Percentiles rank a stretch among this genome's conserved stretches.
These are phyloP conservation scores for Cuculus canorus DNA, from an alignment of 2,797 vertebrate genomes.

Conservation along the genomic window DNA sequence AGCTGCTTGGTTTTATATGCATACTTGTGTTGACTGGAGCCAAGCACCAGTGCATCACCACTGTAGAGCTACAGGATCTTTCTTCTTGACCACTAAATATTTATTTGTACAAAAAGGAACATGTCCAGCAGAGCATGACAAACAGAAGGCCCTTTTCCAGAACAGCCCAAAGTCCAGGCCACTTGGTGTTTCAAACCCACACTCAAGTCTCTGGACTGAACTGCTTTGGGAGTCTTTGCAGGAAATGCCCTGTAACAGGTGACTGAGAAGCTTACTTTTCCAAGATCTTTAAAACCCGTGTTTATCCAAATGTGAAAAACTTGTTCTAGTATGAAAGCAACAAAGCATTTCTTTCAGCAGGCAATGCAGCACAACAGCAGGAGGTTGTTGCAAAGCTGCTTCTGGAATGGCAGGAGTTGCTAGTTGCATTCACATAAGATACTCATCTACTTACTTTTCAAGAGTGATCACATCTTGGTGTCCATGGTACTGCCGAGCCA, in stretches of 20 bases:
- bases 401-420: not conserved
- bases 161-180: not conserved
- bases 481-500: conserved; percentile 89
- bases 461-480: conserved; percentile 93
- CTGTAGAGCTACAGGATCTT: not conserved
- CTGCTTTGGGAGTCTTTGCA: not conserved
- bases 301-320: conserved; percentile 6
- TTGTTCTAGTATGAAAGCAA: not conserved
- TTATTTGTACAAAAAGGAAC: not conserved
- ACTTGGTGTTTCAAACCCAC: not conserved
- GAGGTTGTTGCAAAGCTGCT: not conserved
- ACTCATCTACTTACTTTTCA: conserved; percentile 86
- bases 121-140: not conserved
- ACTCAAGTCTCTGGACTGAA: not conserved
- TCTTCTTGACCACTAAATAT: not conserved
- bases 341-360: conserved; percentile 29
- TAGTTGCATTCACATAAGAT: not conserved
- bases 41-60: not conserved
- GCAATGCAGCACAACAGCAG: not conserved
- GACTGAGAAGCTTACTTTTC: not conserved
- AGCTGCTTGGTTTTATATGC: not conserved
- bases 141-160: not conserved
- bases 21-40: not conserved
- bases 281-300: not conserved
- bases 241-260: not conserved